These are phyloP conservation scores for Ancistrus triradiatus DNA, from an alignment of 2,113 vertebrate genomes.

Conservation along the genomic window DNA sequence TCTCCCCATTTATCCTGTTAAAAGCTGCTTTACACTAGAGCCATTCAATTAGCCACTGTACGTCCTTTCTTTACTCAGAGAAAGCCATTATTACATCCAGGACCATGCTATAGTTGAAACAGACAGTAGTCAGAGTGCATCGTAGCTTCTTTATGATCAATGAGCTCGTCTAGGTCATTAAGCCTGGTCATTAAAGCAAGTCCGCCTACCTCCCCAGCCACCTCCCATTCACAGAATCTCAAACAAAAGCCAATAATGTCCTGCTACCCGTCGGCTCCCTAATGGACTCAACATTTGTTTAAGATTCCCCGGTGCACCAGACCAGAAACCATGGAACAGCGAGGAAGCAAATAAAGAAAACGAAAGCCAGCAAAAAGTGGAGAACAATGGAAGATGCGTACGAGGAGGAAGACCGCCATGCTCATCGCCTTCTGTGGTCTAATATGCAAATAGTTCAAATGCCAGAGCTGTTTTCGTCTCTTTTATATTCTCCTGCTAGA, in stretches of 20 bases:
- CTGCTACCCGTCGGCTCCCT: slow-evolving; percentile 9
- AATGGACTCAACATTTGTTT: slow-evolving; percentile 21
- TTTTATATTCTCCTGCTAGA: slow-evolving; percentile 13
- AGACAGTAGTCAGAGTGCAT: background rate
- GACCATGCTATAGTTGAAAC: background rate
- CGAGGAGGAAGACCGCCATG: background rate
- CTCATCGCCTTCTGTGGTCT: background rate
- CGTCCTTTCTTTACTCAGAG: background rate
- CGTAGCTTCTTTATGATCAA: background rate
- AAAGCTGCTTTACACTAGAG: background rate
- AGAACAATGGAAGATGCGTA: slow-evolving; percentile 7
- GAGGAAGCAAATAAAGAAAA: background rate
- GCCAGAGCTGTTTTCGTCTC: background rate
- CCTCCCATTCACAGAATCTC: slow-evolving; percentile 18
- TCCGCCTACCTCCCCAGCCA: background rate
- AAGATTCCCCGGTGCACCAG: background rate
- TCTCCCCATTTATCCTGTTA: background rate
- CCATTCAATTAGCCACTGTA: slow-evolving; percentile 1
- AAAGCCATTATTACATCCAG: background rate
- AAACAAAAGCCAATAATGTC: slow-evolving; percentile 26
- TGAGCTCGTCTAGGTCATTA: slow-evolving; percentile 35
- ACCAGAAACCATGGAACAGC: background rate
- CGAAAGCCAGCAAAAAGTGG: background rate
- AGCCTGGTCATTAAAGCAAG: slow-evolving; percentile 23
- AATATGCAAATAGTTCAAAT: slow-evolving; percentile 18